Conservation (phyloP, 2,888 invertebrate genomes). For the Herminia tarsipennalis region DNA sequence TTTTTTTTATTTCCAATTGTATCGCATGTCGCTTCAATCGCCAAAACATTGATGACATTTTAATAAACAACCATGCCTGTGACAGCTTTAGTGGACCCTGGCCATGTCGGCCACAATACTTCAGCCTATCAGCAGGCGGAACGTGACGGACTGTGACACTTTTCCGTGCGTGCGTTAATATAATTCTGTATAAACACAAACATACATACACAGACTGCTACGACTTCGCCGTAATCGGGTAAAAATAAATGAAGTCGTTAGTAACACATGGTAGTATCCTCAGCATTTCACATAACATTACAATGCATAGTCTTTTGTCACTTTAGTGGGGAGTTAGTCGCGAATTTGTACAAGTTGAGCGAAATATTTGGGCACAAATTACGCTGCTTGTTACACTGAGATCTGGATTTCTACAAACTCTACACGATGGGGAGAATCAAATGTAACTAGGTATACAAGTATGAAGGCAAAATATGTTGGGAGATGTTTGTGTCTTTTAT, state of each 20-base stretch:
- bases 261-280: slow-evolving; percentile 28
- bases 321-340: slow-evolving; percentile 44
- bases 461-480: background rate
- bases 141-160: too few relatives aligned
- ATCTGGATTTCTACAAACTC: slow-evolving; percentile 9
- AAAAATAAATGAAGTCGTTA: background rate
- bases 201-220: too few relatives aligned
- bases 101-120: too few relatives aligned
- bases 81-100: too few relatives aligned
- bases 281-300: slow-evolving; percentile 44
- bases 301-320: slow-evolving; percentile 57
- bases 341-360: slow-evolving; percentile 46
- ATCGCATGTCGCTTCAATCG: too few relatives aligned
- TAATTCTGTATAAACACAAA: too few relatives aligned
- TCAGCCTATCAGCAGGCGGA: too few relatives aligned
- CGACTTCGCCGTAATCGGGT: too few relatives aligned
- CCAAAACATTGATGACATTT: too few relatives aligned
- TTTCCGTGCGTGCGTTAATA: too few relatives aligned
- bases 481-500: background rate
- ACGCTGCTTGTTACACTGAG: slow-evolving; percentile 22
- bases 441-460: background rate
- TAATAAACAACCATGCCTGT: too few relatives aligned
- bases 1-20: too few relatives aligned
- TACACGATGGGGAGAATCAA: background rate
- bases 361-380: slow-evolving; percentile 42